Evolutionary conservation across 1,140 invertebrate species (phyloP).

Genomic region (Drosophila sechellia): DNA sequence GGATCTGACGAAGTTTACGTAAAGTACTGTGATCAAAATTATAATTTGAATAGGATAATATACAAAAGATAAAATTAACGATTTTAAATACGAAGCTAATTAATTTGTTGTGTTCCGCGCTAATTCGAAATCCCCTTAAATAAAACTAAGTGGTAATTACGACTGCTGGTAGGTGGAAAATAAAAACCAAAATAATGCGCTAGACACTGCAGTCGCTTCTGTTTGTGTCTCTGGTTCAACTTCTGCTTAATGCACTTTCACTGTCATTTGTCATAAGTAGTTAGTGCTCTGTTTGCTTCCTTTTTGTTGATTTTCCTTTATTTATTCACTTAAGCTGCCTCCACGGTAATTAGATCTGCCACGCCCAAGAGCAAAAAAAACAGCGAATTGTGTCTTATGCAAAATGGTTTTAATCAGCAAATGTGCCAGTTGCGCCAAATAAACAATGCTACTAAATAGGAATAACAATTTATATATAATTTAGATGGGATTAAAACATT

Average conservation of each 20-base stretch:
- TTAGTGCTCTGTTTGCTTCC: slow-evolving; percentile 59
- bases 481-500: too few relatives aligned
- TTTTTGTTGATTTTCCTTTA: slow-evolving; percentile 41
- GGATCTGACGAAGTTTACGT: too few relatives aligned
- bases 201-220: slow-evolving; percentile 43
- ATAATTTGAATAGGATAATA: too few relatives aligned
- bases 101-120: slow-evolving; percentile 62
- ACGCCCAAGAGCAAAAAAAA: slow-evolving; percentile 23
- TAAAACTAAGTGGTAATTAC: slow-evolving; percentile 22
- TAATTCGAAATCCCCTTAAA: slow-evolving; percentile 55
- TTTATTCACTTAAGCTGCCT: slow-evolving; percentile 63
- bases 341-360: slow-evolving; percentile 64
- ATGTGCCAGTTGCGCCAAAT: slow-evolving; percentile 46
- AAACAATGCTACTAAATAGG: background rate
- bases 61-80: background rate
- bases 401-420: slow-evolving; percentile 43
- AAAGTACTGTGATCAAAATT: too few relatives aligned
- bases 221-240: slow-evolving; percentile 30
- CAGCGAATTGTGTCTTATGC: slow-evolving; percentile 34
- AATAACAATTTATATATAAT: too few relatives aligned
- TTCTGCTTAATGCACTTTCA: slow-evolving; percentile 73
- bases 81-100: slow-evolving; percentile 15
- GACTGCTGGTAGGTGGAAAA: slow-evolving; percentile 10
- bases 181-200: slow-evolving; percentile 54
- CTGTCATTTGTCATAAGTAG: slow-evolving; percentile 75